A percentile compares a stretch with the other conserved stretches of the same genome.
Conservation (phyloP, 2,113 vertebrate species). For the Axis porcinus region DNA sequence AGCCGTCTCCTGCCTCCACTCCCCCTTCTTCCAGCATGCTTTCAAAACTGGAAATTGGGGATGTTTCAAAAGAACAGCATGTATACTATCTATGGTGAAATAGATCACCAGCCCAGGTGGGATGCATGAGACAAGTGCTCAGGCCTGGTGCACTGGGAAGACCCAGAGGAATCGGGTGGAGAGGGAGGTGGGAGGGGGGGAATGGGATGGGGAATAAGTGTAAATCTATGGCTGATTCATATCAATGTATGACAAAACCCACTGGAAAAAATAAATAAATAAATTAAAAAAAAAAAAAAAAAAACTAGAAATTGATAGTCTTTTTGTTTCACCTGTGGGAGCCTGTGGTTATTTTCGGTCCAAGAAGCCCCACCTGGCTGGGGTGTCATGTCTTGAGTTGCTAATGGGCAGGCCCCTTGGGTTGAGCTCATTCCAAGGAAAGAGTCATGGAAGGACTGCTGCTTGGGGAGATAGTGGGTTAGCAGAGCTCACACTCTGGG, state of each 20-base stretch:
- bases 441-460: accelerated
- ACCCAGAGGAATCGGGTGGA: too few species aligned
- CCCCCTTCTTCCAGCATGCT: background rate
- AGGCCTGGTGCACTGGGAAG: too few species aligned
- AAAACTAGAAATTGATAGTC: background rate
- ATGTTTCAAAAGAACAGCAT: too few species aligned
- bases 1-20: background rate
- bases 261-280: too few species aligned
- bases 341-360: accelerated
- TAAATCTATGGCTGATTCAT: too few species aligned
- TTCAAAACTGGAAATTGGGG: background rate
- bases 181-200: too few species aligned
- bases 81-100: too few species aligned
- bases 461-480: accelerated
- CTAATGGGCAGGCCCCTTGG: accelerated
- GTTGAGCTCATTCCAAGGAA: background rate
- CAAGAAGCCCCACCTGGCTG: accelerated
- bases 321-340: background rate
- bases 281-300: too few species aligned
- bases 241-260: too few species aligned
- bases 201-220: too few species aligned
- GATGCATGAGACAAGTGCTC: too few species aligned
- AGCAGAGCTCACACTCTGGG: accelerated
- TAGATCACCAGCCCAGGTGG: too few species aligned
- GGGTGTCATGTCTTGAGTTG: background rate